Evolutionary conservation across 2,797 vertebrate genomes (phyloP).

Genomic region (Carduelis carduelis): DNA sequence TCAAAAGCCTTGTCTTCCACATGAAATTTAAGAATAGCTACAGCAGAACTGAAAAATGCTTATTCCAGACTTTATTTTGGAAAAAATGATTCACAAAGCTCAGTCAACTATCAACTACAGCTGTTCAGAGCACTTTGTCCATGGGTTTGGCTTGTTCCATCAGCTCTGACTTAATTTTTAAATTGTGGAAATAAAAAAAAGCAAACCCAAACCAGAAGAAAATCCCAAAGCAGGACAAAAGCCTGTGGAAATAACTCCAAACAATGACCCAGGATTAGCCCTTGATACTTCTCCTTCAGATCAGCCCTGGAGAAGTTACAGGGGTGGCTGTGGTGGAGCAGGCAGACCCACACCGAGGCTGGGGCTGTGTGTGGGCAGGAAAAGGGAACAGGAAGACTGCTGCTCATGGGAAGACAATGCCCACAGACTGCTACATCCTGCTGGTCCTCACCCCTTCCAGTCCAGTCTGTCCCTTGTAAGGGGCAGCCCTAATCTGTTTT

Average conservation of each 20-base stretch:
- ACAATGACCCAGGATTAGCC: neutral
- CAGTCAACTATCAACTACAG: neutral
- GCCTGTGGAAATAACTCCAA: neutral
- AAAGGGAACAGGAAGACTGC: neutral
- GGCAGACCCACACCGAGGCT: rapidly evolving
- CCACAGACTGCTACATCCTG: neutral
- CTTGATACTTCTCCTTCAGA: neutral
- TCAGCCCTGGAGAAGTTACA: neutral
- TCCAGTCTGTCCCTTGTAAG: neutral
- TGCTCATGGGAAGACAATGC: neutral
- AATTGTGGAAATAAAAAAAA: neutral
- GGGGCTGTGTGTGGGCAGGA: no score
- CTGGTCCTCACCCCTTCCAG: neutral
- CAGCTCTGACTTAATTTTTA: neutral
- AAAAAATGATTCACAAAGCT: neutral
- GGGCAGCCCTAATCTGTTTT: neutral
- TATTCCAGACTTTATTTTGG: neutral
- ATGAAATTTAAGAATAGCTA: neutral
- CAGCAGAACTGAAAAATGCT: neutral
- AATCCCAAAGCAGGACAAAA: neutral
- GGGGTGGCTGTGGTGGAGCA: neutral
- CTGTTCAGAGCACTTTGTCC: neutral
- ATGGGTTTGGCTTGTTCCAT: neutral
- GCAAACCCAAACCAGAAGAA: neutral
- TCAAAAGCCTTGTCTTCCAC: neutral